Conservation (phyloP, 1,140 invertebrate genomes). For the Choristoneura fumiferana region DNA sequence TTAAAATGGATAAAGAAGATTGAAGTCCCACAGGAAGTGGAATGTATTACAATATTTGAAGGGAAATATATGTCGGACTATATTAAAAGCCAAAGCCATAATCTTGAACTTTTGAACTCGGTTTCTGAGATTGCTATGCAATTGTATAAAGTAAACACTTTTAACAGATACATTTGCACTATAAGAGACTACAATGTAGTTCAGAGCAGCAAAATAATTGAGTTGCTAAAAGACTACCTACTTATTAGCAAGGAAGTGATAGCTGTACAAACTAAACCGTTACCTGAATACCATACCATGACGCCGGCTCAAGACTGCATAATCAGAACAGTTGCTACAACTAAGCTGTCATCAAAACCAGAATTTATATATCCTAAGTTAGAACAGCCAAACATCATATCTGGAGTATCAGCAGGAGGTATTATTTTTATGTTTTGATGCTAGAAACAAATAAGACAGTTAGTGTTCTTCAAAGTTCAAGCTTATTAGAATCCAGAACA, state of each 20-base stretch:
- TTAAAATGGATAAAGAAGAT: constrained; percentile 43
- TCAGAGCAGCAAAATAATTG: constrained; percentile 53
- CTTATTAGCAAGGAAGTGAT: constrained; percentile 45
- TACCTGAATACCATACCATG: constrained; percentile 52
- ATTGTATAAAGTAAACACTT: constrained; percentile 42
- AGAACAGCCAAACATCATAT: constrained; percentile 68
- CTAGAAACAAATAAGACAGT: too few species aligned
- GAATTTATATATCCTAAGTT: constrained; percentile 42
- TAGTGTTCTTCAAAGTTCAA: too few species aligned
- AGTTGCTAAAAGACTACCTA: constrained; percentile 47
- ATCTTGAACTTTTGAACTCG: constrained; percentile 46
- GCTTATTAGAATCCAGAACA: too few species aligned
- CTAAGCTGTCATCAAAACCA: constrained; percentile 23
- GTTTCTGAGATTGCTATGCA: constrained; percentile 44
- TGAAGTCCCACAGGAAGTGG: constrained; percentile 37
- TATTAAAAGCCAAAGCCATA: constrained; percentile 34
- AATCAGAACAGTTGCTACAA: constrained; percentile 46
- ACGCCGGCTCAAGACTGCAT: constrained; percentile 37
- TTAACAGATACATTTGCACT: constrained; percentile 48
- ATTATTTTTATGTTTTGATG: constrained; percentile 20
- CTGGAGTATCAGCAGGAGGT: constrained; percentile 65
- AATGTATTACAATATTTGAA: constrained; percentile 54
- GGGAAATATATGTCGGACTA: constrained; percentile 53
- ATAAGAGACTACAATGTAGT: constrained; percentile 56
- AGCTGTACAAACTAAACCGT: constrained; percentile 49